Evolutionary conservation across 1,140 invertebrate genomes (phyloP).

Genomic region (Marisa cornuarietis): DNA sequence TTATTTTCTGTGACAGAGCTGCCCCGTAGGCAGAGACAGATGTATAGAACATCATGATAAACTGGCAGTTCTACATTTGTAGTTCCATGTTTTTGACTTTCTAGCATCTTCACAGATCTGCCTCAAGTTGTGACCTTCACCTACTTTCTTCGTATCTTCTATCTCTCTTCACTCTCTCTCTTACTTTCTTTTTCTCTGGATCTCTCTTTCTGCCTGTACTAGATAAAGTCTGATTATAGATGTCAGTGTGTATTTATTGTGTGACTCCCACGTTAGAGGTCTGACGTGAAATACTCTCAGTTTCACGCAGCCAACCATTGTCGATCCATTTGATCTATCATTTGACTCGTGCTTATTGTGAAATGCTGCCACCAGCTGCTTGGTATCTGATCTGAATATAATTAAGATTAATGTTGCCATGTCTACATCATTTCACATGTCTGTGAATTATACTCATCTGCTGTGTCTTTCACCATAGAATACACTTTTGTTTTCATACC

Average conservation of each 20-base stretch:
- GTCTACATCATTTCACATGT: no score
- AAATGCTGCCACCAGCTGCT: not conserved
- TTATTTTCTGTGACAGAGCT: constrained; percentile 3
- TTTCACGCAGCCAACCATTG: not conserved
- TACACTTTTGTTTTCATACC: no score
- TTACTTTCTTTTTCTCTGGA: not conserved
- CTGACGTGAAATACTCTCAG: not conserved
- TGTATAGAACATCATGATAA: not conserved
- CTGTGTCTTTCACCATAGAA: no score
- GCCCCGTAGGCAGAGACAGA: not conserved
- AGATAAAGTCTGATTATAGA: not conserved
- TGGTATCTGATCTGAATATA: not conserved
- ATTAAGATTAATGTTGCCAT: no score
- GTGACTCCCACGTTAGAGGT: not conserved
- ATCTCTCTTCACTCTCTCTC: not conserved
- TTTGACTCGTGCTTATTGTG: not conserved
- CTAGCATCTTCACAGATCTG: not conserved
- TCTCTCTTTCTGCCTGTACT: constrained; percentile 2
- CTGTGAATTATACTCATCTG: no score
- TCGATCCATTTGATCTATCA: not conserved
- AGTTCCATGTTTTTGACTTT: not conserved
- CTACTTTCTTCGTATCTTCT: not conserved
- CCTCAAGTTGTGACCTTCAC: not conserved
- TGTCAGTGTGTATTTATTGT: not conserved
- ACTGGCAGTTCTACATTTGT: not conserved